These are phyloP conservation scores for Callimorpha dominula DNA, from an alignment of 2,888 invertebrate species.

Conservation along the genomic window DNA sequence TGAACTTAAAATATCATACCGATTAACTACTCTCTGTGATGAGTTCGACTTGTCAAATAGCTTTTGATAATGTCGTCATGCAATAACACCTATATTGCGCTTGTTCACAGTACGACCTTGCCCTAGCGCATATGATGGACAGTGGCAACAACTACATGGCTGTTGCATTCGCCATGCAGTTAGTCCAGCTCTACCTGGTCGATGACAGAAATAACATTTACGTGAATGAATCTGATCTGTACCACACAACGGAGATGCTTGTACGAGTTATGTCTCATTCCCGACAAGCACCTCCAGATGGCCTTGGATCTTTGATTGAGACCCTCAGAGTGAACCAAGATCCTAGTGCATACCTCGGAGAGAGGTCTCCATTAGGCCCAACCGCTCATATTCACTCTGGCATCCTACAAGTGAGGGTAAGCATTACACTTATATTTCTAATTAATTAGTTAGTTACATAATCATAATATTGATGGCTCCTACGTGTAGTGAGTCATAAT, in stretches of 20 bases:
- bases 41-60: no score
- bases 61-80: no score
- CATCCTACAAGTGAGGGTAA: constrained; percentile 93
- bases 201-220: constrained; percentile 92
- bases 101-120: constrained; percentile 90
- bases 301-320: constrained; percentile 93
- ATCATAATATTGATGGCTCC: no score
- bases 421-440: constrained; percentile 49
- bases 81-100: background rate
- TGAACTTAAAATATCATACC: no score
- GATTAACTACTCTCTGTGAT: no score
- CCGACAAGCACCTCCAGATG: constrained; percentile 93
- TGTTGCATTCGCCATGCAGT: constrained; percentile 95
- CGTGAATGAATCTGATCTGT: constrained; percentile 94
- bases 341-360: constrained; percentile 90
- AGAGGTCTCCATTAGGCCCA: constrained; percentile 92
- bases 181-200: constrained; percentile 94
- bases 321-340: constrained; percentile 92
- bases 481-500: no score
- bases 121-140: constrained; percentile 95
- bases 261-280: constrained; percentile 91
- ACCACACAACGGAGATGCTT: constrained; percentile 94
- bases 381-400: constrained; percentile 97
- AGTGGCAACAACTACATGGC: constrained; percentile 93
- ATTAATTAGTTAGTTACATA: background rate